Conservation (phyloP, 1,140 invertebrate species). For the Drosophila navojoa region DNA sequence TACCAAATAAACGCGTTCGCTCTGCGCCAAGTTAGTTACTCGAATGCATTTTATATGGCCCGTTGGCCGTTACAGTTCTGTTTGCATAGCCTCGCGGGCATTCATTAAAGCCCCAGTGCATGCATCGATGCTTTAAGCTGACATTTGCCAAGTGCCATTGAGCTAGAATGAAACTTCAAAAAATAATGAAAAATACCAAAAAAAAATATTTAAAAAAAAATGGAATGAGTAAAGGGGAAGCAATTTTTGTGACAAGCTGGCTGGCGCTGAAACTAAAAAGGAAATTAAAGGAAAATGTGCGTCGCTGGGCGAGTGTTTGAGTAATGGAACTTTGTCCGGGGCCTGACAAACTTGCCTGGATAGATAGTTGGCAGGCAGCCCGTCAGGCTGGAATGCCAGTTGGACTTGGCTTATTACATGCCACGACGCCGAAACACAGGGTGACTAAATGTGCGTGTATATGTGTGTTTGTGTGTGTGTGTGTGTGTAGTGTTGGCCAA, state of each 20-base stretch:
- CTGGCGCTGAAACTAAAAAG: conserved; percentile 72
- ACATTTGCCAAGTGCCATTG: conserved; percentile 35
- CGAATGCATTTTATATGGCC: conserved; percentile 79
- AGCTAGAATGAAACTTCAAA: background rate
- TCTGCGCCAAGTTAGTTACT: conserved; percentile 74
- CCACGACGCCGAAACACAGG: conserved; percentile 28
- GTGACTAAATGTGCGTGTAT: background rate
- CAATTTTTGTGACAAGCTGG: conserved; percentile 55
- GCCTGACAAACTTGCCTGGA: conserved; percentile 29
- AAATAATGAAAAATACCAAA: too few species aligned
- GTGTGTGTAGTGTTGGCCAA: conserved; percentile 60
- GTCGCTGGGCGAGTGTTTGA: conserved; percentile 58
- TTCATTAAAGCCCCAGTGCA: conserved; percentile 51
- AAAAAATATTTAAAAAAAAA: background rate
- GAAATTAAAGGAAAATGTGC: conserved; percentile 81
- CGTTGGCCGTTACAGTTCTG: conserved; percentile 69
- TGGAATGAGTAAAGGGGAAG: background rate
- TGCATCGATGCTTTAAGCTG: conserved; percentile 63
- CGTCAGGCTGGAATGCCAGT: conserved; percentile 41
- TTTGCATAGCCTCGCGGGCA: conserved; percentile 70
- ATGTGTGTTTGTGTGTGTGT: background rate
- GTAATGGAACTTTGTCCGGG: conserved; percentile 71
- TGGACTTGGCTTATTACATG: conserved; percentile 75
- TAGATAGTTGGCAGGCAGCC: background rate
- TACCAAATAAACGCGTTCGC: conserved; percentile 73